Evolutionary conservation across 2,888 invertebrate species (phyloP), one percentile per base, ranked within the genome.

Genomic region (Megastigmus dorsalis): DNA sequence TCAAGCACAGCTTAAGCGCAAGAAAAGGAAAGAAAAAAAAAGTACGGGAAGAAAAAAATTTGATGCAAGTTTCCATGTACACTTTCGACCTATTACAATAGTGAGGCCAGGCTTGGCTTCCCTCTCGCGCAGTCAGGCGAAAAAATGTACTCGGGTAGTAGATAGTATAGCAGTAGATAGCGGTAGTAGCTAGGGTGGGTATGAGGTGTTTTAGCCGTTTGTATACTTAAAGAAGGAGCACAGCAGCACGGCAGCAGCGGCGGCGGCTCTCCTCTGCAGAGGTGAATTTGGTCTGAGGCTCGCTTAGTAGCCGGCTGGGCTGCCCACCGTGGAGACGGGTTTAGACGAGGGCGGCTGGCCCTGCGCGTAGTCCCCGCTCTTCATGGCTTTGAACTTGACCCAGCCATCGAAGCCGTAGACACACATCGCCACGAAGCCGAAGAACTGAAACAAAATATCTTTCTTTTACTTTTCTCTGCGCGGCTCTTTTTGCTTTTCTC

Each of bases 401-500:
- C 92, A 95, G 41, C 94, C 93, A 86, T 97, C 97, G 79, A 91
- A 91, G 0, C 91, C 94, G 89, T 96, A 97, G 36, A 91, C 92
- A 26, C 93, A 87, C 93, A 94, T 95, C 18, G 93, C 93, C 80
- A 92, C 91, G 89, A 94, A 96, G 20, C 96, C 96, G 88, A 97
- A 97, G 89, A 96, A 94, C 96, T 96, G 88, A 50, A 76, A 67
- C 28, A 30, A 30, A n/a, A n/a, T n/a, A n/a, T n/a, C n/a, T n/a
- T n/a, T n/a, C n/a, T n/a, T n/a, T n/a, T n/a, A n/a, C n/a, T n/a
- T n/a, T n/a, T n/a, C n/a, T n/a, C n/a, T n/a, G n/a, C n/a, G n/a
- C n/a, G n/a, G n/a, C n/a, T n/a, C n/a, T n/a, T n/a, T n/a, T n/a
- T n/a, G n/a, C n/a, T n/a, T n/a, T n/a, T n/a, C n/a, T n/a, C n/a